phyloP scores from a whole-genome alignment of 2,888 invertebrate genomes.

The Aromia moschata region DNA sequence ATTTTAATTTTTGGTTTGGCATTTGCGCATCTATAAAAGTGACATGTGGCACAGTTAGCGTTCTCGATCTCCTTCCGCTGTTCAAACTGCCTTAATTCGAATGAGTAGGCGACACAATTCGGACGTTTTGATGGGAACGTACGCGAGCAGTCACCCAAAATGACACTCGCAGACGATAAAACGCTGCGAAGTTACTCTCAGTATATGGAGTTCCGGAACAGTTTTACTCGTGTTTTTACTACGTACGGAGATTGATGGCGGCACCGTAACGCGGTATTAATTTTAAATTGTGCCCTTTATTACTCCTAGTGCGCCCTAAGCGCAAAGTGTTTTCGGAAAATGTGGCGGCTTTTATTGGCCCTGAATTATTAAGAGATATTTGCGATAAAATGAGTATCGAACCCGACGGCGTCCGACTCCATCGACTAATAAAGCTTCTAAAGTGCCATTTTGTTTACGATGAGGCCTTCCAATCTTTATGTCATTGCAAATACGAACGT shows the following conservation, averaged over 20 bases:
- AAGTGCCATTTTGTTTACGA: too few species aligned
- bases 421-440: too few species aligned
- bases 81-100: slow-evolving; percentile 15
- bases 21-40: too few species aligned
- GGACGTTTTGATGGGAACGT: slow-evolving; percentile 19
- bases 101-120: neutral
- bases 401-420: too few species aligned
- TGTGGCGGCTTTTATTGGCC: slow-evolving; percentile 4
- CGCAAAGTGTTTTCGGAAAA: slow-evolving; percentile 4
- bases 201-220: slow-evolving; percentile 3
- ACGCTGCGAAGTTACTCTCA: neutral
- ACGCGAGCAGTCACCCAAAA: slow-evolving; percentile 14
- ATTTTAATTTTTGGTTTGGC: too few species aligned
- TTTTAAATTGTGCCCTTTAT: slow-evolving; percentile 14
- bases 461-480: too few species aligned
- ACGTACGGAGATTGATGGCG: slow-evolving; percentile 8
- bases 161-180: slow-evolving; percentile 10
- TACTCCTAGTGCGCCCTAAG: slow-evolving; percentile 5
- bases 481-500: too few species aligned
- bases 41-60: too few species aligned
- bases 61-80: slow-evolving; percentile 15
- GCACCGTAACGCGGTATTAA: slow-evolving; percentile 7
- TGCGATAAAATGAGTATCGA: neutral
- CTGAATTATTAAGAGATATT: slow-evolving; percentile 14
- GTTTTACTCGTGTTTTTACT: slow-evolving; percentile 7